Evolutionary conservation across 2,888 invertebrate species (phyloP), one percentile per base, ranked within the genome.

Genomic region (Alviniconcha strummeri): DNA sequence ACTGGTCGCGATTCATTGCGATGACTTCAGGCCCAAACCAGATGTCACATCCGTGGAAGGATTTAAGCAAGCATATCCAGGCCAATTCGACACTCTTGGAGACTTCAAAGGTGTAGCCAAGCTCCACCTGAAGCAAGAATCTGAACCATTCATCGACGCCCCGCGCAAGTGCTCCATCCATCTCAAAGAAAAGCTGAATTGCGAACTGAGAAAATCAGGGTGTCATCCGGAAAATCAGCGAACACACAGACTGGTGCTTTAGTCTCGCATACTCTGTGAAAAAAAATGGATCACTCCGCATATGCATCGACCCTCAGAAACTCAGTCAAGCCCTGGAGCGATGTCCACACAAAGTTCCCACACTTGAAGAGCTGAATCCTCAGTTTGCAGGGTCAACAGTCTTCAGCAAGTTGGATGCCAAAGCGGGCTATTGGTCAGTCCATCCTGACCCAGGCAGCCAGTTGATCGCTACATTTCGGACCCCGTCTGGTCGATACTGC

Each of bases 371-470:
- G 60, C n/a, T 88, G 19, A 86, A 74, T 6, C 85, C 71, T 13
- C 17, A 82, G 52, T 85, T 88, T 69, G 74, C 81, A 57, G 71
- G 69, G 15, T 84, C 86, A 52, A 84, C 82, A n/a, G 17, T 83
- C 6, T 88, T 88, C 81, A 77, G 78, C 13, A 88, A 88, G 69
- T 83, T 86, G 1, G 87, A 88, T 76, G 86, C 87, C 13, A 87
- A 88, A 56, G 74, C 84, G 1, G 88, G 87, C 56, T 88, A 87
- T 60, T 85, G 86, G 87, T 69, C 80, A 17, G 56, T 86, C 9
- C 19, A 74, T 13, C 54, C 87, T 9, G 84, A 86, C n/a, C 71
- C 81, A n/a, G 69, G 81, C 11, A 80, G 81, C 57, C 86, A 87
- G 60, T 75, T 84, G 5, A 78, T 86, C 4, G 88, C 87, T 7